Evolutionary conservation across 2,797 vertebrate genomes (phyloP).

Genomic region (Anas bahamensis): DNA sequence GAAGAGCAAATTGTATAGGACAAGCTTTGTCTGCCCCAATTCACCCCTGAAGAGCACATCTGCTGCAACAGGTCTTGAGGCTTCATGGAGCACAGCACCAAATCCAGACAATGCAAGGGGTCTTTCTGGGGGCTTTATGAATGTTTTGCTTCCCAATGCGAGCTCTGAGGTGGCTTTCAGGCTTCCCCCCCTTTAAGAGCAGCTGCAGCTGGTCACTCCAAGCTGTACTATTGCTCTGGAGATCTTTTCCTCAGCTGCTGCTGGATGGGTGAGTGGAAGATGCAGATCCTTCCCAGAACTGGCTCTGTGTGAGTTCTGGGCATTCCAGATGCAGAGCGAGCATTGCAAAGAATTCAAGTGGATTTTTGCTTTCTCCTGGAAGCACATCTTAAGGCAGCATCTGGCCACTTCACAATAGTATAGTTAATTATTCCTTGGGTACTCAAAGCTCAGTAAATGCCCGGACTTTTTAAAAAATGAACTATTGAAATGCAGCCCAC

Average conservation of each 20-base stretch:
- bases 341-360: not conserved
- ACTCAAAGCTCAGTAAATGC: not conserved
- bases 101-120: not conserved
- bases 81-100: not conserved
- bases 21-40: not conserved
- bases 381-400: not conserved
- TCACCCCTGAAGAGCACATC: fast-evolving
- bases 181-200: not conserved
- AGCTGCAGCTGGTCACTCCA: not conserved
- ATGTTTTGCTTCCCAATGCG: not conserved
- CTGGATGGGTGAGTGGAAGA: not conserved
- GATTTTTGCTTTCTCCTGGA: slow-evolving; percentile 15
- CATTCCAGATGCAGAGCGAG: not conserved
- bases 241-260: not conserved
- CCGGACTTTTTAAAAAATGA: not conserved
- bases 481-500: not conserved
- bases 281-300: not conserved
- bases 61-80: not conserved
- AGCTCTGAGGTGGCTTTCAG: not conserved
- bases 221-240: not conserved
- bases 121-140: not conserved
- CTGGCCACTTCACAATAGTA: not conserved
- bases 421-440: not conserved
- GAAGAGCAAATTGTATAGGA: not conserved
- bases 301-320: not conserved